Base-by-base conservation (phyloP, 2,888 invertebrate genomes). In the Agrochola litura region DNA sequence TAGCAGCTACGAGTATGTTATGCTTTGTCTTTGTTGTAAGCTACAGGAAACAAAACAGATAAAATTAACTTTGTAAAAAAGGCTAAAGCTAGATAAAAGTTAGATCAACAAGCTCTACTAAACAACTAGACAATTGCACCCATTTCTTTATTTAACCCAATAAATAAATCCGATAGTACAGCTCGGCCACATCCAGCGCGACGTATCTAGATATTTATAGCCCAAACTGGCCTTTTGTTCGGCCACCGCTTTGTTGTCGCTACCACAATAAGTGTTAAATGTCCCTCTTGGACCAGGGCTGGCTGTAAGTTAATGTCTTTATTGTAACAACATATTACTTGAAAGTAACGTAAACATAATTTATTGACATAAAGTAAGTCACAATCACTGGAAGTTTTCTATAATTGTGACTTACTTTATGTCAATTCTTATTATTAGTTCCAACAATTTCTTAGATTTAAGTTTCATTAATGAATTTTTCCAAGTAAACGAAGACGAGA, bases 201-300 rank as follows among this genome's bases (percentile, higher is more conserved):
- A 78, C 56, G 68, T 78, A 56, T 74, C 64, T 74, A 67, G 73
- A 88, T 79, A 84, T 83, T 81, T 86, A 86, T 88, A 86, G 85
- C 86, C 82, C 68, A 56, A 84, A 83, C 86, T 85, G 85, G 86
- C 90, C 92, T 90, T 93, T 95, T 93, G 93, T 93, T 90, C 82
- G 90, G 82, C 76, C 79, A 88, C 87, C 90, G 91, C 93, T 95
- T 95, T 95, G 95, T 95, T 92, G 91, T 89, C 83, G 88, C 87
- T 90, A 90, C 92, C 93, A 95, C 95, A 94, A 93, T 92, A 91
- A 91, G 95, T 94, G 95, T 95, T 95, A 95, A 95, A 94, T 93
- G 92, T 89, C 86, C 88, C 89, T 84, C 89, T 88, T 86, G 91
- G 91, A 88, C 83, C 89, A 89, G 89, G 90, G 90, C 82, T 89